These are phyloP conservation scores for Drosophila macrospina DNA, from an alignment of 2,888 invertebrate genomes.

Conservation along the genomic window DNA sequence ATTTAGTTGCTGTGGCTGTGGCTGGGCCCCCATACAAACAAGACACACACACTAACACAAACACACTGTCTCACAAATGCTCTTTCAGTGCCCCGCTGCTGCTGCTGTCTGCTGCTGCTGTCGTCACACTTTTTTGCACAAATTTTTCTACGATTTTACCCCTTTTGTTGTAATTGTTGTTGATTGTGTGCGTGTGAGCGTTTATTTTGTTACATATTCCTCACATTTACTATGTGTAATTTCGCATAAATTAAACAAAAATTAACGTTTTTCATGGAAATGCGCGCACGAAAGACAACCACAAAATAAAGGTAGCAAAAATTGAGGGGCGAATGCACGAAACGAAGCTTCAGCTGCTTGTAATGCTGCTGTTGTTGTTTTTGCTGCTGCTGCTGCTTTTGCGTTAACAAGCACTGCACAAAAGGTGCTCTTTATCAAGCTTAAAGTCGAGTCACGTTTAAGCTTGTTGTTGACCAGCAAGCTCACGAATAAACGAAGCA, in stretches of 20 bases:
- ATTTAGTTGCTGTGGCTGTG: conserved; percentile 55
- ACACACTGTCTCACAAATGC: conserved; percentile 27
- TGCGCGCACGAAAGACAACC: conserved; percentile 61
- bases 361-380: conserved; percentile 13
- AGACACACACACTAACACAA: conserved; percentile 15
- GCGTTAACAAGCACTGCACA: conserved; percentile 13
- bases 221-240: conserved; percentile 60
- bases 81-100: conserved; percentile 48
- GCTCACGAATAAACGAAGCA: conserved; percentile 42
- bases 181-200: conserved; percentile 46
- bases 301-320: conserved; percentile 45
- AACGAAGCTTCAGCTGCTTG: conserved; percentile 40
- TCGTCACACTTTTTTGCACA: conserved; percentile 81
- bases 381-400: conserved; percentile 23
- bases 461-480: conserved; percentile 42
- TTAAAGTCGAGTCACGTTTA: conserved; percentile 53
- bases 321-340: conserved; percentile 49
- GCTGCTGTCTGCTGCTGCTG: conserved; percentile 34
- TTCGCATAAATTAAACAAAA: conserved; percentile 68
- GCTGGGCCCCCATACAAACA: conserved; percentile 25
- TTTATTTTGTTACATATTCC: conserved; percentile 66
- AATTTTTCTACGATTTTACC: conserved; percentile 58
- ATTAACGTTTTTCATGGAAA: conserved; percentile 65
- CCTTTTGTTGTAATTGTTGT: conserved; percentile 23
- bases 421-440: conserved; percentile 34